These are phyloP conservation scores for Lethrus apterus DNA, from an alignment of 1,140 invertebrate genomes.

Conservation along the genomic window DNA sequence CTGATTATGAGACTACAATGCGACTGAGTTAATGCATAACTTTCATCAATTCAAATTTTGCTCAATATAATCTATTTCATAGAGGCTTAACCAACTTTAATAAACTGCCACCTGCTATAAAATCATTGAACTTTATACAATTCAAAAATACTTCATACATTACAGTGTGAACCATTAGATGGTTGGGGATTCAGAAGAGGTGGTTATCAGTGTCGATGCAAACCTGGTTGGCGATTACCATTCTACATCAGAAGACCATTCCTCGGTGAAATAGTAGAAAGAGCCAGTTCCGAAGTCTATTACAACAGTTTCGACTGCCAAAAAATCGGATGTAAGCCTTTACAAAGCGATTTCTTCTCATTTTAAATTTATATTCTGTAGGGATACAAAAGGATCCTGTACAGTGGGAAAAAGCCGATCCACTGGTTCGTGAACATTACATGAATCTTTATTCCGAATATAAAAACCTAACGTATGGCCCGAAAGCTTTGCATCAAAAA, in stretches of 20 bases:
- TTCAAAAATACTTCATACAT: no score
- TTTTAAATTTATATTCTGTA: conserved; percentile 31
- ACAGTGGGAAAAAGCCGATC: conserved; percentile 63
- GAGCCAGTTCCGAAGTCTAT: conserved; percentile 86
- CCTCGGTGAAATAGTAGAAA: conserved; percentile 87
- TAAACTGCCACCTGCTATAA: no score
- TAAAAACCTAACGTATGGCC: conserved; percentile 56
- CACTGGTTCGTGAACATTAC: conserved; percentile 63
- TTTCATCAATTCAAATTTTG: conserved; percentile 2
- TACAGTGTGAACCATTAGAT: conserved; percentile 89
- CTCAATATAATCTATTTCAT: no score
- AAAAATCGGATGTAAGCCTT: conserved; percentile 81
- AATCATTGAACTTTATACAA: no score
- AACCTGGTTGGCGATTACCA: conserved; percentile 82
- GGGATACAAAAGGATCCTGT: conserved; percentile 77
- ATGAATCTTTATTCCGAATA: conserved; percentile 68
- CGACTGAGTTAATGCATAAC: no score
- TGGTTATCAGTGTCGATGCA: conserved; percentile 92
- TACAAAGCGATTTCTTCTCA: background rate
- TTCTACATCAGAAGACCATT: conserved; percentile 80
- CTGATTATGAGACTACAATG: no score
- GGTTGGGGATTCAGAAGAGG: conserved; percentile 93
- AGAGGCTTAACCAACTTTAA: conserved; percentile 2
- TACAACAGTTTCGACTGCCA: conserved; percentile 87
- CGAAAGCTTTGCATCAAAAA: conserved; percentile 53